Conservation (phyloP, 2,113 vertebrate species). For the Lagopus muta region DNA sequence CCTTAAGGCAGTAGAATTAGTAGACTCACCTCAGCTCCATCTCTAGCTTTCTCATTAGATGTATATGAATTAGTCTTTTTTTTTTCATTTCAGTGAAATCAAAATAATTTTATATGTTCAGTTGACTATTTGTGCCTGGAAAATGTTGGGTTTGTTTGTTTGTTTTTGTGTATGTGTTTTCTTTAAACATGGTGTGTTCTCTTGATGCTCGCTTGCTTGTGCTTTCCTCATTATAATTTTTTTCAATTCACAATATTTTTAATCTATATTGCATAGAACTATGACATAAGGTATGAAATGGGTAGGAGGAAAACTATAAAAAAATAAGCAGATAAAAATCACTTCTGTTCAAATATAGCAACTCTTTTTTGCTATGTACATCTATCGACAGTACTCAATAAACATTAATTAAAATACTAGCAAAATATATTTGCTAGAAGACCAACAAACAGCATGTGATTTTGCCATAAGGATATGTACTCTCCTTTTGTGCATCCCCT, state of each 20-base stretch:
- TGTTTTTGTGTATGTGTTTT: neutral
- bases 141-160: neutral
- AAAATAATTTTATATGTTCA: neutral
- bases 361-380: neutral
- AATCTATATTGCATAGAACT: neutral
- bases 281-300: neutral
- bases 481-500: slow-evolving; percentile 13
- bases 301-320: neutral
- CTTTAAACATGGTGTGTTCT: neutral
- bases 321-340: neutral
- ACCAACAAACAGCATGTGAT: neutral
- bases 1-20: neutral
- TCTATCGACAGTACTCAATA: neutral
- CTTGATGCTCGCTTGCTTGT: neutral
- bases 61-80: neutral
- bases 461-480: slow-evolving; percentile 8
- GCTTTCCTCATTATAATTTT: neutral
- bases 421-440: neutral
- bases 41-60: neutral
- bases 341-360: neutral
- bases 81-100: neutral
- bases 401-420: slow-evolving; percentile 3
- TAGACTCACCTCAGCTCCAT: neutral
- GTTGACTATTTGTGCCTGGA: neutral
- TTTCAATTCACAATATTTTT: neutral